A percentile compares a stretch with the other conserved stretches of the same genome.
phyloP scores from a whole-genome alignment of 2,797 vertebrate genomes.

The Sebastes iracundus region DNA sequence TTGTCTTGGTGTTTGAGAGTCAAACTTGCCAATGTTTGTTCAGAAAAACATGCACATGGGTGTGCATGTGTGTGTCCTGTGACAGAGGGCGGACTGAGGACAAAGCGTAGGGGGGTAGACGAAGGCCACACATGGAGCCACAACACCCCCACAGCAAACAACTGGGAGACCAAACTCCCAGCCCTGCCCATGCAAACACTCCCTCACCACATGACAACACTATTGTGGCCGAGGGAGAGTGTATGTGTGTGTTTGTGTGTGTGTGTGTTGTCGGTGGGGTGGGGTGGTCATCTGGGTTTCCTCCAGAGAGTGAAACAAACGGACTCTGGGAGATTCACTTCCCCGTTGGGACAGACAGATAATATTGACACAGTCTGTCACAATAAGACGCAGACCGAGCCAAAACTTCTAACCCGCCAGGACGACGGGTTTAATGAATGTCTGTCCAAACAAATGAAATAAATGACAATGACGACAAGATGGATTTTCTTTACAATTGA shows the following conservation, averaged over 20 bases:
- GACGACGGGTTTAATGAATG: background rate
- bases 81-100: constrained; percentile 47
- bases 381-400: constrained; percentile 41
- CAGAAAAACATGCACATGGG: background rate
- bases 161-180: constrained; percentile 52
- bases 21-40: background rate
- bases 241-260: constrained; percentile 26
- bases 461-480: background rate
- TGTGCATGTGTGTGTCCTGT: constrained; percentile 42
- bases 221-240: constrained; percentile 49
- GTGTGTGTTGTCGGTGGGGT: constrained; percentile 16
- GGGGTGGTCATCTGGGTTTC: constrained; percentile 63
- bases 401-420: background rate
- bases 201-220: constrained; percentile 61
- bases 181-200: constrained; percentile 54
- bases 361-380: constrained; percentile 72
- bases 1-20: background rate
- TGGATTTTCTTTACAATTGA: background rate
- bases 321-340: constrained; percentile 68
- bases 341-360: constrained; percentile 66
- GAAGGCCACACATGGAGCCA: constrained; percentile 54
- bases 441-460: background rate
- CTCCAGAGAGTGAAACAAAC: constrained; percentile 68
- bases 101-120: constrained; percentile 48
- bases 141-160: constrained; percentile 71